A percentile compares a stretch with the other conserved stretches of the same genome.
phyloP scores from a whole-genome alignment of 2,888 invertebrate genomes.

The Melikaiella ostensackeni region DNA sequence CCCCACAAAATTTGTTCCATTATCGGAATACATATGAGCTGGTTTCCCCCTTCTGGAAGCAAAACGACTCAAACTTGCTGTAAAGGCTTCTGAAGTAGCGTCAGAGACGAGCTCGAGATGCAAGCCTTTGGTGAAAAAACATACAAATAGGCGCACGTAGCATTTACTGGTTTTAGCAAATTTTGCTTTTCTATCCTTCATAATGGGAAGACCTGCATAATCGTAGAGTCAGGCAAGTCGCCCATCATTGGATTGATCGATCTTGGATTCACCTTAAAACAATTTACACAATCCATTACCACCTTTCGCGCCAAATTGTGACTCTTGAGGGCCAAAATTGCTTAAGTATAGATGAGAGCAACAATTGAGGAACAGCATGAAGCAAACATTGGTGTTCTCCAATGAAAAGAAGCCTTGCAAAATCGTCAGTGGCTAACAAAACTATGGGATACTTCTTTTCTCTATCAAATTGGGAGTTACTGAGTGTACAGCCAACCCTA shows the following conservation, averaged over 20 bases:
- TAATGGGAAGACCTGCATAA: too few species aligned
- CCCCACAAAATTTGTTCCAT: slow-evolving; percentile 53
- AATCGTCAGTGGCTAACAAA: background rate
- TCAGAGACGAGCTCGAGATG: too few species aligned
- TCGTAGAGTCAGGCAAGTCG: background rate
- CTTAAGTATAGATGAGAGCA: background rate
- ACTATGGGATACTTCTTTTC: background rate
- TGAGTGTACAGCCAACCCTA: background rate
- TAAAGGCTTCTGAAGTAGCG: slow-evolving; percentile 48
- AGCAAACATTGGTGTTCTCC: background rate
- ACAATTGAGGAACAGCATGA: background rate
- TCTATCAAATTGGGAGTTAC: background rate
- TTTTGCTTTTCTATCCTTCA: too few species aligned
- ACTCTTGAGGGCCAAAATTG: background rate
- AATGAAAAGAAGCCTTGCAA: background rate
- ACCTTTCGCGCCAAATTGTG: too few species aligned
- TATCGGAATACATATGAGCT: slow-evolving; percentile 48
- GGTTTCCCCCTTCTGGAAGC: slow-evolving; percentile 34
- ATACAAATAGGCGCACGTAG: slow-evolving; percentile 46
- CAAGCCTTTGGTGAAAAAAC: slow-evolving; percentile 45
- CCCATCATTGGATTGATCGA: slow-evolving; percentile 44
- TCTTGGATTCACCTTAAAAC: background rate
- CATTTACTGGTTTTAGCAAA: too few species aligned
- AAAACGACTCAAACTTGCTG: slow-evolving; percentile 50
- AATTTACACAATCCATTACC: background rate